Evolutionary conservation across 2,888 invertebrate species (phyloP).

Genomic region (Argyra leucocephala): DNA sequence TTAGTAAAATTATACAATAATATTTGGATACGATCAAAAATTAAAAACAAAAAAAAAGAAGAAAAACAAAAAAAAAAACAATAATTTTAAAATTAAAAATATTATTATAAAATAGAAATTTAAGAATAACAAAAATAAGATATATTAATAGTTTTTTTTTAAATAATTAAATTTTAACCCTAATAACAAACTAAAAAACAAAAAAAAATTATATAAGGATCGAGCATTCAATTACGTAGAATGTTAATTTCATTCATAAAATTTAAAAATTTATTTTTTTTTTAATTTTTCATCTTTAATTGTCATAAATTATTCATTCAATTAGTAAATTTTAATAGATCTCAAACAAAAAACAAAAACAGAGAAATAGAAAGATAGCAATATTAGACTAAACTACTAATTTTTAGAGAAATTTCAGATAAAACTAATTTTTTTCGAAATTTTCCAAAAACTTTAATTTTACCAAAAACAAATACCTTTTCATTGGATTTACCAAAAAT

Average conservation of each 20-base stretch:
- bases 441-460: too few relatives aligned
- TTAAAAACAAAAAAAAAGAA: neutral
- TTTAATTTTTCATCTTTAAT: too few relatives aligned
- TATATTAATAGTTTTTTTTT: neutral
- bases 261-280: neutral
- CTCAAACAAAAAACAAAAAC: neutral
- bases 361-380: neutral
- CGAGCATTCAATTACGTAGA: neutral
- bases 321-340: neutral
- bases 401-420: neutral
- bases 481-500: too few relatives aligned
- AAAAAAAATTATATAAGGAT: neutral
- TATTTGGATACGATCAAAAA: conserved; percentile 4
- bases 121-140: neutral
- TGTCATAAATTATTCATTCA: too few relatives aligned
- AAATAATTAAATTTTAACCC: neutral
- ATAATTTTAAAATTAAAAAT: conserved; percentile 10
- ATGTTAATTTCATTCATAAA: neutral
- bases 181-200: neutral
- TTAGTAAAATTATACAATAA: conserved; percentile 9
- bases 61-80: neutral
- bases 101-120: neutral
- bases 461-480: too few relatives aligned
- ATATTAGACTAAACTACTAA: neutral
- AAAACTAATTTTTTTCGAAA: too few relatives aligned